Evolutionary conservation across 1,140 invertebrate species (phyloP), one percentile per base, ranked within the genome.

Genomic region (Drosophila truncata): DNA sequence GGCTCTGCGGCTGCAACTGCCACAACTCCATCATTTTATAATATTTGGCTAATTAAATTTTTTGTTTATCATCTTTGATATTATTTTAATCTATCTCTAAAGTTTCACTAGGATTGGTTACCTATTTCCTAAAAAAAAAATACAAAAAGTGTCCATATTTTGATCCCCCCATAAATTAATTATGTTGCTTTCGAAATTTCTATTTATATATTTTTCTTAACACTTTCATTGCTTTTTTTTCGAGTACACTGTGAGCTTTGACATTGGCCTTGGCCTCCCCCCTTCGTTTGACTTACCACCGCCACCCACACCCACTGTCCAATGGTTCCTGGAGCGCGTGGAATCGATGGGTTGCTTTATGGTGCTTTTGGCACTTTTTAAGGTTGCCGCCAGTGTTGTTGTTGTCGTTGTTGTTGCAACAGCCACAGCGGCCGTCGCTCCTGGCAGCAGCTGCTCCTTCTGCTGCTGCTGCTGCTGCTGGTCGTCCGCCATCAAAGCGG

Each of bases 291-390:
- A 54, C 52, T 54, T 54, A 54, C 52, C 33, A 1, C 52, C 52
- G 3, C 52, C 52, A 77, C 82, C 66, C 49, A 50, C 49, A 4
- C 55, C 77, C 9, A 49, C 71, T 23, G 71, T 61, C 83, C 83
- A 87, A 25, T 87, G 83, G 35, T 88, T 87, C 20, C 84, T 60
- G 14, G 83, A 66, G 11, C 66, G 63, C 49, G 80, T 63, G 10
- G 76, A 76, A 39, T 87, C 83, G 57, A 70, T 88, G 25, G 83
- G 57, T 60, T 87, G 80, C 27, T 88, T 86, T 2, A 71, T 33
- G 29, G 80, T 66, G 64, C 76, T 87, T 4, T 64, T 67, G 18
- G 47, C 84, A 54, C 57, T 73, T 33, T 88, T 87, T 16, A 67
- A 65, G 39, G 83, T 82, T 23, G 67, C 59, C 9, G 64, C 33